Percentiles rank a stretch among this genome's conserved stretches.
phyloP scores from a whole-genome alignment of 2,113 vertebrate genomes.

The Ptychochromis oligacanthus region DNA sequence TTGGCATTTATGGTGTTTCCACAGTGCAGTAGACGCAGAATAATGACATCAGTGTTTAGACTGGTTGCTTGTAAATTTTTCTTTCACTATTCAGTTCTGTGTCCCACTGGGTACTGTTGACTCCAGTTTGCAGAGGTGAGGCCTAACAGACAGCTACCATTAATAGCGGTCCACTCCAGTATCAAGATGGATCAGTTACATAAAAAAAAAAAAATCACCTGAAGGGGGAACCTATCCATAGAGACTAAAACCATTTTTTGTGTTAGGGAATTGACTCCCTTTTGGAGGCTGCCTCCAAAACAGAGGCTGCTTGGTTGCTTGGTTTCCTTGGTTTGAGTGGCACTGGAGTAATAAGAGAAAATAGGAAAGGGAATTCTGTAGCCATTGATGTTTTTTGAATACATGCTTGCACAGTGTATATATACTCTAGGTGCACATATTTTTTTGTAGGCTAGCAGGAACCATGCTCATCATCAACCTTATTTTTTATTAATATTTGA shows the following conservation, averaged over 20 bases:
- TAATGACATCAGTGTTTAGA: neutral
- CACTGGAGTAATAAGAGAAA: neutral
- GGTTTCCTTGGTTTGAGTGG: neutral
- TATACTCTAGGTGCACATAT: too few relatives aligned
- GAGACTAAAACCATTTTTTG: too few relatives aligned
- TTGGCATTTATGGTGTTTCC: neutral
- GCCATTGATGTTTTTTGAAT: too few relatives aligned
- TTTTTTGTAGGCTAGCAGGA: too few relatives aligned
- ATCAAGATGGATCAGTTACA: neutral
- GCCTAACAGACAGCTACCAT: accelerated
- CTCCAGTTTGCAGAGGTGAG: neutral
- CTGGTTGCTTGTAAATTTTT: neutral
- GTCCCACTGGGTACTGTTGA: neutral
- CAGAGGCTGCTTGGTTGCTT: too few relatives aligned
- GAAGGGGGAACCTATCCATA: too few relatives aligned
- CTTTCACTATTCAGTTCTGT: neutral
- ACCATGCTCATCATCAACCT: too few relatives aligned
- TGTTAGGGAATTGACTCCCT: too few relatives aligned
- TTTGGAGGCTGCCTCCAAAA: too few relatives aligned
- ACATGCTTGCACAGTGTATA: too few relatives aligned
- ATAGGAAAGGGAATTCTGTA: too few relatives aligned
- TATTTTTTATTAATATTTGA: too few relatives aligned
- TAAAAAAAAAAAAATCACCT: neutral
- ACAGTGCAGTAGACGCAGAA: neutral
- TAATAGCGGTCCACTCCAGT: neutral